These are phyloP conservation scores for Hiodon alosoides DNA, from an alignment of 2,113 vertebrate species.

Conservation along the genomic window DNA sequence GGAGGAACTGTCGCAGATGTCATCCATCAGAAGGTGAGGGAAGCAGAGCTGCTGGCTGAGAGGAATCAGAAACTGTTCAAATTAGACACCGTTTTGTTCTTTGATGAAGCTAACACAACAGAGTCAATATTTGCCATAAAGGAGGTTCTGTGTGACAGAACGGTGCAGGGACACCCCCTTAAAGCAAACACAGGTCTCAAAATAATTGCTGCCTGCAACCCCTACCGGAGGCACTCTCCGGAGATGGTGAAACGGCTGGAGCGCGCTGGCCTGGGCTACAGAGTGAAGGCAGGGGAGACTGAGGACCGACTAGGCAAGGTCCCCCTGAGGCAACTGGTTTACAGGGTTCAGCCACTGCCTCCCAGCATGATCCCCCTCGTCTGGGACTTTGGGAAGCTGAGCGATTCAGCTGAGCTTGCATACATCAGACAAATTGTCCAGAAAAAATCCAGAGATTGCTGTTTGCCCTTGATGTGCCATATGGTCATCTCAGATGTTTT, in stretches of 20 bases:
- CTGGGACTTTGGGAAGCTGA: constrained; percentile 74
- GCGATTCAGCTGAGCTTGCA: constrained; percentile 56
- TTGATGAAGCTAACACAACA: constrained; percentile 73
- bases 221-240: constrained; percentile 62
- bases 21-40: constrained; percentile 62
- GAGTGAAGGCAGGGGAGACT: constrained; percentile 63
- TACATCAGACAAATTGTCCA: constrained; percentile 67
- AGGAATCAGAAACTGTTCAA: constrained; percentile 41
- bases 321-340: constrained; percentile 67
- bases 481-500: constrained; percentile 53
- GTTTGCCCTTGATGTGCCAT: constrained; percentile 36
- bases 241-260: constrained; percentile 64
- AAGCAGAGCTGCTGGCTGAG: constrained; percentile 56
- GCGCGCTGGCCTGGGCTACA: constrained; percentile 66
- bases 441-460: constrained; percentile 41
- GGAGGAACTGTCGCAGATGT: constrained; percentile 66
- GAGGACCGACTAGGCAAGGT: constrained; percentile 63
- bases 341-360: constrained; percentile 67
- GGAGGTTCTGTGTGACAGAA: constrained; percentile 66
- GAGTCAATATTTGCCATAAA: constrained; percentile 71
- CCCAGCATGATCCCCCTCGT: constrained; percentile 69
- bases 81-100: constrained; percentile 68
- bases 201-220: constrained; percentile 71
- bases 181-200: constrained; percentile 53
- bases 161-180: constrained; percentile 56